Evolutionary conservation across 1,140 invertebrate genomes (phyloP).

Genomic region (Diabrotica virgifera): DNA sequence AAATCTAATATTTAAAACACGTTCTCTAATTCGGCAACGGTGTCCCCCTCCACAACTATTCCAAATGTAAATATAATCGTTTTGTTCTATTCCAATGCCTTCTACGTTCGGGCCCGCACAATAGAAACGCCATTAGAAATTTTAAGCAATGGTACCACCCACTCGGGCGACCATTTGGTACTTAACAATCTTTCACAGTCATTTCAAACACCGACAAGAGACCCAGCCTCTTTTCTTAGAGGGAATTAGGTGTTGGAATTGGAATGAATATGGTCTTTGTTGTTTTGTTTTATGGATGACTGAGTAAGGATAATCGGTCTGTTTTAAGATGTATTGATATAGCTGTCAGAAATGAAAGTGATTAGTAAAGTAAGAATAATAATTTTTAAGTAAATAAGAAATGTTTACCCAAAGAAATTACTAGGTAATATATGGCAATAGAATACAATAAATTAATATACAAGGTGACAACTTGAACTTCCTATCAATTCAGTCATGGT

Average conservation of each 20-base stretch:
- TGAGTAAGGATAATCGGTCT: not conserved
- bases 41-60: no score
- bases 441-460: no score
- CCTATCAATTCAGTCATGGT: no score
- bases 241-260: not conserved
- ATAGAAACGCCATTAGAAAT: slow-evolving; percentile 2
- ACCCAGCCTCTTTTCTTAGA: not conserved
- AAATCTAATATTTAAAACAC: no score
- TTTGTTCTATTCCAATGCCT: not conserved
- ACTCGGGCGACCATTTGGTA: not conserved
- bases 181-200: not conserved
- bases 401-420: no score
- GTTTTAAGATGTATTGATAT: no score
- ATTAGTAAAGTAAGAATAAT: no score
- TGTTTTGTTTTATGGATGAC: not conserved
- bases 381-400: no score
- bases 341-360: no score
- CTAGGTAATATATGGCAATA: no score
- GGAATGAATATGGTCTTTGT: not conserved
- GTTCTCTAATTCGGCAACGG: no score
- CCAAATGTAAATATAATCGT: not conserved
- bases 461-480: no score
- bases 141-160: slow-evolving; percentile 1
- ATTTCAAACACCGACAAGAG: not conserved
- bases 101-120: not conserved